Base-by-base conservation (phyloP, 1,140 invertebrate species). In the Dufourea novaeangliae region DNA sequence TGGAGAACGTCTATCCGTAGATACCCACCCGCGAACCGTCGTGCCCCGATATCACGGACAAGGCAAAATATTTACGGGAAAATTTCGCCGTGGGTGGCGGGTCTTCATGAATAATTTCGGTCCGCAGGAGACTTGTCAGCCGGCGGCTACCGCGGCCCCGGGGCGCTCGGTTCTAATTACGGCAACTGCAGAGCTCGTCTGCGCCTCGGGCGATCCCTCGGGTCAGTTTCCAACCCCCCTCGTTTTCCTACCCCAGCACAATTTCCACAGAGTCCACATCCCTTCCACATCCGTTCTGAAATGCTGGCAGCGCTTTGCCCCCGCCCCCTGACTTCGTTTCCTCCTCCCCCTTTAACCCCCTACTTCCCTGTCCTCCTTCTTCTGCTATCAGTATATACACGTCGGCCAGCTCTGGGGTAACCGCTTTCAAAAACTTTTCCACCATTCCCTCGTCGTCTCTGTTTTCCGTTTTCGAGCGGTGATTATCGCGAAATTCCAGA, bases 21-120 rank as follows among this genome's bases (percentile, higher is more conserved):
- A n/a, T n/a, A n/a, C n/a, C n/a, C 6, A 39, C 8, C 10, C 22
- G n/a, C 14, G 25, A 34, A 52, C 32, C 76, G 7, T 54, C 14
- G 32, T 29, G 17, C 27, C 29, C 69, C 72, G 79, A 87, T 84
- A 82, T 86, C 77, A 82, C 84, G 82, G 79, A 71, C 83, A 88
- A 90, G 89, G 89, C 86, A 91, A 92, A 91, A 92, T 92, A 92
- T 91, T 92, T 91, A 88, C 86, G 87, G 88, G 87, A 87, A 89
- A 92, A 92, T 91, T 88, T 89, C 78, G 88, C 84, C 88, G 83
- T 87, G 83, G 84, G 88, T 88, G 83, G 86, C 82, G 84, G 56
- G 81, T 88, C 87, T 91, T 91, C 91, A 90, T 92, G 91, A 92
- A 92, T 92, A 92, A 92, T 92, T 92, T 92, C 79, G 91, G 88